A percentile compares a stretch with the other conserved stretches of the same genome.
Evolutionary conservation across 2,888 invertebrate species (phyloP).

Genomic region (Troglohyphantes excavatus): DNA sequence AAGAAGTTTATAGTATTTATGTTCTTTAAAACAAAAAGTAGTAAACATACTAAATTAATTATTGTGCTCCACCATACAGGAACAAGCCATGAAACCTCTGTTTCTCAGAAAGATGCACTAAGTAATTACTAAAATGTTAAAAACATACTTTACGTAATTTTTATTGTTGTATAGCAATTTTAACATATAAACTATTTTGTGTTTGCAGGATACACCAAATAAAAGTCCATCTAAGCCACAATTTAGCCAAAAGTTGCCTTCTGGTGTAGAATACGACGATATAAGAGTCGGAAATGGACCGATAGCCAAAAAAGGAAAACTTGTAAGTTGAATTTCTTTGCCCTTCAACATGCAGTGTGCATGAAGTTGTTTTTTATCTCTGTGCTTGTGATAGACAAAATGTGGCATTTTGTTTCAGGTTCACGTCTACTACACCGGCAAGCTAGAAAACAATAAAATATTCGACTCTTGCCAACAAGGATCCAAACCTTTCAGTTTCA

Average conservation of each 20-base stretch:
- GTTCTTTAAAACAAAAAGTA: no score
- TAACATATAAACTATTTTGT: background rate
- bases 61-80: no score
- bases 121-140: no score
- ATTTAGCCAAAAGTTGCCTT: slow-evolving; percentile 83
- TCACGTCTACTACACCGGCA: slow-evolving; percentile 92
- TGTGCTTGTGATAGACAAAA: no score
- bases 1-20: no score
- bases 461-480: slow-evolving; percentile 91
- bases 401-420: slow-evolving; percentile 82
- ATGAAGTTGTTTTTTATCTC: no score
- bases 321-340: slow-evolving; percentile 81
- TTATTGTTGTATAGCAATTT: no score
- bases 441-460: slow-evolving; percentile 92
- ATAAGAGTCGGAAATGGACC: slow-evolving; percentile 90
- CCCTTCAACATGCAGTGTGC: no score
- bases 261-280: slow-evolving; percentile 92
- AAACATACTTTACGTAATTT: no score
- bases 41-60: no score
- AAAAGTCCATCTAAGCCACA: background rate
- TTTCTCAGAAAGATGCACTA: background rate
- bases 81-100: no score
- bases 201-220: background rate
- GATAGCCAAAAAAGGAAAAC: slow-evolving; percentile 89
- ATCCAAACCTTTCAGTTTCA: slow-evolving; percentile 90